Base-by-base conservation (phyloP, 2,797 vertebrate genomes). In the Carcharodon carcharias region DNA sequence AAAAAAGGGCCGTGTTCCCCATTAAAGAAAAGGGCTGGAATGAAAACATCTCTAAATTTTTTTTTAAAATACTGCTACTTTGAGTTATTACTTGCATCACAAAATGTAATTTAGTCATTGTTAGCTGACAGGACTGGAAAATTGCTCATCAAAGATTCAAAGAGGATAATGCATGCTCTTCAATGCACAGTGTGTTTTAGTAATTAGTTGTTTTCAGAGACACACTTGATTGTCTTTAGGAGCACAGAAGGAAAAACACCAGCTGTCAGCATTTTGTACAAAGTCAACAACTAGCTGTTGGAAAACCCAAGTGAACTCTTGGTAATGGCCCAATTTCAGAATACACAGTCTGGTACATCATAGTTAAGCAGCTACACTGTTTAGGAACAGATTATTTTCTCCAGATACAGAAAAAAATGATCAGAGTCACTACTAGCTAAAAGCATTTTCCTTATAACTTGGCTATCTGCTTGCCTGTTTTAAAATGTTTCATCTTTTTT, bases 321-420 rank as follows among this genome's bases (percentile, higher is more conserved):
- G 98, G 99, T 98, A 99, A 98, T 97, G 97, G 97, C 98, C 97
- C 97, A 97, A 97, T 97, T 98, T 98, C 96, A 98, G 97, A 98
- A 98, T 97, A 97, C 97, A 98, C 97, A 98, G 98, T 98, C 98
- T 97, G 97, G 88, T 61, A 92, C 58, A 92, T 92, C 89, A 92
- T 63, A 35, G 89, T 63, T 92, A 58, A 58, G 54, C 89, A 58
- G 35, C 89, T n/a, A 61, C 35, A 63, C 56, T 58, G 40, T 28
- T 92, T 58, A 61, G 45, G 89, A 63, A 56, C 21, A 50, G 89
- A 21, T 92, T 92, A 28, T 61, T 63, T 63, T 77, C 73, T 77
- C 73, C 73, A 77, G 35, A 77, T n/a, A 35, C 73, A 77, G 73
- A 77, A 77, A 16, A 77, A n/a, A 11, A 12, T n/a, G 73, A 11